phyloP scores from a whole-genome alignment of 2,797 vertebrate genomes.

The Remorina albescens region DNA sequence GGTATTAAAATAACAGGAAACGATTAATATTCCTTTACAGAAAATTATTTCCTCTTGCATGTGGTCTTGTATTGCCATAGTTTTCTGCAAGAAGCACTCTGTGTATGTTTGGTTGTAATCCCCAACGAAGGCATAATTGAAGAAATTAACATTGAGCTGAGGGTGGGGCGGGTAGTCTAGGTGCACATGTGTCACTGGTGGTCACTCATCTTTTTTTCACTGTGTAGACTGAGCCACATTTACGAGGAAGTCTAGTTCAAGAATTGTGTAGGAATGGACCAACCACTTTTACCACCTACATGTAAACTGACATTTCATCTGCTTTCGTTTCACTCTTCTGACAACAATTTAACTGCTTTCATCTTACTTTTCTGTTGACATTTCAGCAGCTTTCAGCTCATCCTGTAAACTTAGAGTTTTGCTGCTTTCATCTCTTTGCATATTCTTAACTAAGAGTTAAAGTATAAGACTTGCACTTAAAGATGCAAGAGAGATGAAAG shows the following conservation, averaged over 20 bases:
- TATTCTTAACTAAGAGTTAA: not conserved
- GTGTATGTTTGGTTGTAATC: slow-evolving; percentile 47
- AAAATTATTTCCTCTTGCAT: slow-evolving; percentile 48
- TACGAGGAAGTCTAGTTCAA: not conserved
- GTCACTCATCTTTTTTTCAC: slow-evolving; percentile 9
- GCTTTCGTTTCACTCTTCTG: not conserved
- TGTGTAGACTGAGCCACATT: slow-evolving; percentile 4
- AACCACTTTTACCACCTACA: not conserved
- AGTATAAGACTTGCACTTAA: too few relatives aligned
- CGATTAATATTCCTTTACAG: slow-evolving; percentile 35
- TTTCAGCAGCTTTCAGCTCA: too few relatives aligned
- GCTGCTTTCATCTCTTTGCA: not conserved
- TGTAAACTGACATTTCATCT: not conserved
- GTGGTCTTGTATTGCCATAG: slow-evolving; percentile 31
- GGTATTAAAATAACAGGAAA: slow-evolving; percentile 32
- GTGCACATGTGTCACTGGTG: slow-evolving; percentile 22
- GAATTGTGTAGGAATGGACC: too few relatives aligned
- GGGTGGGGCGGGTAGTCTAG: too few relatives aligned
- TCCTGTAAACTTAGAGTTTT: not conserved
- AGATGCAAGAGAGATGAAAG: too few relatives aligned
- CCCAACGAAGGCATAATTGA: slow-evolving; percentile 35
- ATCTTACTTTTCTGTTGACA: too few relatives aligned
- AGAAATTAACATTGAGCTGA: slow-evolving; percentile 60
- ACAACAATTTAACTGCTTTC: too few relatives aligned
- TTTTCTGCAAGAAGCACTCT: slow-evolving; percentile 45